Evolutionary conservation across 2,888 invertebrate genomes (phyloP), one percentile per base, ranked within the genome.

Genomic region (Drosophila affinis): DNA sequence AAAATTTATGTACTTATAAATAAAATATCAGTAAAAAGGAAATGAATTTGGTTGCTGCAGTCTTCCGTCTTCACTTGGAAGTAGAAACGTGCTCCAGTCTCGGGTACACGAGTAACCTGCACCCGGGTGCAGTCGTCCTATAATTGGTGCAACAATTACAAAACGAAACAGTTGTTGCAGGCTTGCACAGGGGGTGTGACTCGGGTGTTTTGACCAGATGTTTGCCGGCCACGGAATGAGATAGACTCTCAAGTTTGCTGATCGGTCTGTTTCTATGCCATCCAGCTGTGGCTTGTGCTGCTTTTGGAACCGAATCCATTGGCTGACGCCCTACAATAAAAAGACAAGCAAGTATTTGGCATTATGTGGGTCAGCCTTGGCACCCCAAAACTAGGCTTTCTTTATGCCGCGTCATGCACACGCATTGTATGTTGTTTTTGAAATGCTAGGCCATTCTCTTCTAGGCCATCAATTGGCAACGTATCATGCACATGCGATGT

Each of bases 101-200:
- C n/a, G 14, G 24, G 70, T 70, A 54, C 70, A 55, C n/a, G n/a
- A 18, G 29, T 27, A 24, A 17, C 12, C n/a, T 24, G 24, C 24
- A 5, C 6, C 18, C 18, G 10, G 27, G 70, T 70, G 51, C 70
- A 52, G 32, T 51, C 24, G 71, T 54, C 34, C 70, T 53, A 39
- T 71, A 71, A 60, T 52, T 44, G 24, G 24, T 34, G 52, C 39
- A 9, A 39, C 39, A 44, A 39, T 9, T 9, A 39, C 12, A 9
- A 39, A 27, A 14, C 29, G 48, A 48, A 62, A 54, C 62, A 65
- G 47, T 48, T 65, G 64, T 54, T 44, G n/a, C 21, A 21, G n/a
- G 46, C 10, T 65, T 9, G 21, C 47, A n/a, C 47, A n/a, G 14
- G 7, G 14, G 14, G 14, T 39, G n/a, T 7, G 9, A 29, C 29